Conservation (phyloP, 1,140 invertebrate genomes). For the Microplitis demolitor region DNA sequence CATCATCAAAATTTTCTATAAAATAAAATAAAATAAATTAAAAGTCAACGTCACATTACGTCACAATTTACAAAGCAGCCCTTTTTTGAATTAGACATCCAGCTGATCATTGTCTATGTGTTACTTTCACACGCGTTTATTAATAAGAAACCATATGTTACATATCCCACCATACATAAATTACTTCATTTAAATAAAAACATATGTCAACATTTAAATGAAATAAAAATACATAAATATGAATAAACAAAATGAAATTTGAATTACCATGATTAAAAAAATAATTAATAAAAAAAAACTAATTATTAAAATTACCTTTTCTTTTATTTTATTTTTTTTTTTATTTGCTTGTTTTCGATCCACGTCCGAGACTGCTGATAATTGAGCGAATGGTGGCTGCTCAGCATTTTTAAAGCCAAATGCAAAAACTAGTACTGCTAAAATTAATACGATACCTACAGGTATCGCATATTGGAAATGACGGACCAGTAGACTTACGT, state of each 20-base stretch:
- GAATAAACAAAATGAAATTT: neutral
- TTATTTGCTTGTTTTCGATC: conserved; percentile 70
- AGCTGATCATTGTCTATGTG: conserved; percentile 42
- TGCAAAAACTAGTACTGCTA: conserved; percentile 70
- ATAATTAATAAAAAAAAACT: neutral
- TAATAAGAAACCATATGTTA: conserved; percentile 42
- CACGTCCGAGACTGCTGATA: conserved; percentile 63
- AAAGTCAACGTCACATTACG: conserved; percentile 20
- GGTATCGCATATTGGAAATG: conserved; percentile 68
- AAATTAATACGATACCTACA: conserved; percentile 69
- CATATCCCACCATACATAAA: neutral
- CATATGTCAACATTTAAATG: neutral
- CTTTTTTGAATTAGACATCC: conserved; percentile 14
- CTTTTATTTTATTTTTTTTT: conserved; percentile 70
- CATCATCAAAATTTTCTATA: neutral
- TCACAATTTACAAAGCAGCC: conserved; percentile 17
- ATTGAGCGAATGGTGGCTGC: conserved; percentile 73
- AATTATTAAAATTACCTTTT: conserved; percentile 66
- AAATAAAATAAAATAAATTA: conserved; percentile 5
- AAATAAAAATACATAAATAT: neutral
- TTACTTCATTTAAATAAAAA: neutral
- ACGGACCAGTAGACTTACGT: conserved; percentile 46
- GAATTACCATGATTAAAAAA: neutral
- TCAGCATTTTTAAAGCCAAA: conserved; percentile 76
- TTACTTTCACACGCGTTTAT: conserved; percentile 9